These are phyloP conservation scores for Collichthys lucidus DNA, from an alignment of 2,113 vertebrate species.

Conservation along the genomic window DNA sequence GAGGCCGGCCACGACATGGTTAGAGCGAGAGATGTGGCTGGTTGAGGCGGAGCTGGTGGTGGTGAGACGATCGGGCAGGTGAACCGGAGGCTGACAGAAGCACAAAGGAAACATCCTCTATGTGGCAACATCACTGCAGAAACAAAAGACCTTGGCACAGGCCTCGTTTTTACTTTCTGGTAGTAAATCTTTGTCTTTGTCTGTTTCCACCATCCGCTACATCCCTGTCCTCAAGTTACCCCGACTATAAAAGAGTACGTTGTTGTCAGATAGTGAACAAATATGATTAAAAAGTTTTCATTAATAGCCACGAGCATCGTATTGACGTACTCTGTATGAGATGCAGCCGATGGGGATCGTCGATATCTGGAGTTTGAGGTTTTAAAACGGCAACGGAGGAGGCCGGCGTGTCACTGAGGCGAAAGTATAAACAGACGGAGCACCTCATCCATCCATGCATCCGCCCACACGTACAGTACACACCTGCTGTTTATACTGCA, in stretches of 20 bases:
- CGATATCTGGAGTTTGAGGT: slow-evolving; percentile 9
- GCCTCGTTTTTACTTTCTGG: neutral
- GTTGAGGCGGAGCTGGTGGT: no score
- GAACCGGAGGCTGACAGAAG: no score
- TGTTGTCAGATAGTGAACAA: neutral
- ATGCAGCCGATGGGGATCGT: neutral
- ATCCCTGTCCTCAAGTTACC: neutral
- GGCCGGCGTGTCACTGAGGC: neutral
- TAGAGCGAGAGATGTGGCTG: no score
- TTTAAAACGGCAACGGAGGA: slow-evolving; percentile 6
- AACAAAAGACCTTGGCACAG: no score
- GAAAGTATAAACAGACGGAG: neutral
- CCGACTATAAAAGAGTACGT: neutral
- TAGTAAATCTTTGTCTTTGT: neutral
- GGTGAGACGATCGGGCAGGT: no score
- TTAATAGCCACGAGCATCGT: neutral
- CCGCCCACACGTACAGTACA: neutral
- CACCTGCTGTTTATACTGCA: neutral
- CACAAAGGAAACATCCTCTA: no score
- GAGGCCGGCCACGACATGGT: no score
- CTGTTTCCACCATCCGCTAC: no score
- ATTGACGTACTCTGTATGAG: neutral
- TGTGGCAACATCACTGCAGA: no score
- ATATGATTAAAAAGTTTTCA: neutral
- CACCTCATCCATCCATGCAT: neutral